These are phyloP conservation scores for Poecilia gillii DNA, from an alignment of 2,797 vertebrate species.

Conservation along the genomic window DNA sequence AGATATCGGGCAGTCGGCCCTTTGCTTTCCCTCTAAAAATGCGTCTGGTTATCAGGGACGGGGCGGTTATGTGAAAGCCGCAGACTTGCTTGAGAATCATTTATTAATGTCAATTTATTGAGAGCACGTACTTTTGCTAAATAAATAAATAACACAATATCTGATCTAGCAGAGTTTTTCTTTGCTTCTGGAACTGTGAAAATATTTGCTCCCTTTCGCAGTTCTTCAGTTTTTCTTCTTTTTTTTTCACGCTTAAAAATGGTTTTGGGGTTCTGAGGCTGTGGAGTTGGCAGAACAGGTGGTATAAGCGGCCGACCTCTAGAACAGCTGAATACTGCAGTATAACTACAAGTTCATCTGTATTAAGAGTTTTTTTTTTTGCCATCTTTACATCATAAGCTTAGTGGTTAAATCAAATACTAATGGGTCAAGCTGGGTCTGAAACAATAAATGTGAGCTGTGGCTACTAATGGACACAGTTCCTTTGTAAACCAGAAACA, in stretches of 20 bases:
- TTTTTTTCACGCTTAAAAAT: background rate
- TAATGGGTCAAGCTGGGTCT: too few species aligned
- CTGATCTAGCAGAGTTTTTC: background rate
- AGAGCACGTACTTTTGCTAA: background rate
- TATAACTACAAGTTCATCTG: too few species aligned
- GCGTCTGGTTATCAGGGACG: background rate
- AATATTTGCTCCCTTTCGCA: background rate
- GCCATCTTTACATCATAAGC: too few species aligned
- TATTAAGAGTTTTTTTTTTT: too few species aligned
- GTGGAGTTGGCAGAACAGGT: too few species aligned
- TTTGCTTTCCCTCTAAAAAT: background rate
- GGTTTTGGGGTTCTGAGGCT: background rate
- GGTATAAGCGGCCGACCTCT: too few species aligned
- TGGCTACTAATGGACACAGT: too few species aligned
- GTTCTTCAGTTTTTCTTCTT: background rate
- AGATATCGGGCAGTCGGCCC: conserved; percentile 12
- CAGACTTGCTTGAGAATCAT: background rate
- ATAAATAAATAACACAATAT: background rate
- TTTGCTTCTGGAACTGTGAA: background rate
- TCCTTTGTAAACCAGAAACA: too few species aligned
- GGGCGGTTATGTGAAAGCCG: background rate
- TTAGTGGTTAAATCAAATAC: too few species aligned
- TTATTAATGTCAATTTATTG: background rate
- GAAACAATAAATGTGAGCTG: too few species aligned
- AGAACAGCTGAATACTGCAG: too few species aligned